Evolutionary conservation across 2,113 vertebrate species (phyloP), one percentile per base, ranked within the genome.

Genomic region (Alexandromys fortis): DNA sequence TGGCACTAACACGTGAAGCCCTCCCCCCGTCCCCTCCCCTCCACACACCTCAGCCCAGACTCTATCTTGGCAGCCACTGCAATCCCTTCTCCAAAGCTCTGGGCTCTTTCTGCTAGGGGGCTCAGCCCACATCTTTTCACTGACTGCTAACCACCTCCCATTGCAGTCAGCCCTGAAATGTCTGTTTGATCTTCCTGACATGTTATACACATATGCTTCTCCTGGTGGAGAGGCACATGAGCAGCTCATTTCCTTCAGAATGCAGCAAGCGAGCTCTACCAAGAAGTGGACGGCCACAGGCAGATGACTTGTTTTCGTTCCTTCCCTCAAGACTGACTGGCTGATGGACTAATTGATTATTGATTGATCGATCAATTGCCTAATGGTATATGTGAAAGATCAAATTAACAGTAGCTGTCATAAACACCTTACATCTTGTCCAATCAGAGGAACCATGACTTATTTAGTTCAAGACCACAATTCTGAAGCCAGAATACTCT

Each of bases 131-230:
- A 96, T 89, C 96, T 95, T 97, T 85, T 58, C 75, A 86, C 89
- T 96, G 95, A 94, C 97, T 86, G 92, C 96, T 70, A 94, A 93
- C 78, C 92, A 94, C 94, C 94, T 96, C 95, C 91, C 91, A 91
- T 93, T 49, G 45, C 35, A 92, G 89, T 47, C 49, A 91, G 86
- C 68, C 82, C 94, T 72, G 83, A 95, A 95, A 97, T 58, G 95
- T 92, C 82, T 63, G 81, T 97, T 96, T 96, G 96, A 96, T 96
- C 97, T 95, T 89, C 63, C 90, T 91, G 75, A 94, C 79, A 45
- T 21, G 88, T 82, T 92, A 89, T 89, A 28, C 63, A 49, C 52
- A 0, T 68, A 45, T 38, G 92, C 93, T 88, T 96, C 76, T 93
- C 88, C 94, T 65, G 63, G 81, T 45, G 63, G 92, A 65, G 28